Evolutionary conservation across 2,797 vertebrate species (phyloP).

Genomic region (Buphagus erythrorhynchus): DNA sequence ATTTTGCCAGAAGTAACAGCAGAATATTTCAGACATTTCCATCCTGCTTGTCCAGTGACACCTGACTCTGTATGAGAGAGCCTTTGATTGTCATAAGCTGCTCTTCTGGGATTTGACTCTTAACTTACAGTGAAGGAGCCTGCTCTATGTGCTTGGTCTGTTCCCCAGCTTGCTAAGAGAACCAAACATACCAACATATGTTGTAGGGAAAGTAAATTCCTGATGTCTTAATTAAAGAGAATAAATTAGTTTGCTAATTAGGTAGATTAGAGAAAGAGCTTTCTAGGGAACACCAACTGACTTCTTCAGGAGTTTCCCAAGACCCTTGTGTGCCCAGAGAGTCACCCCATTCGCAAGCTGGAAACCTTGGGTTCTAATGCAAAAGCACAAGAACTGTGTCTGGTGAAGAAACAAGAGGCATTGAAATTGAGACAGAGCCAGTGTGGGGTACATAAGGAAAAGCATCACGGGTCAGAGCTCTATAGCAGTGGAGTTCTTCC

Average conservation of each 20-base stretch:
- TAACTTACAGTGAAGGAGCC: background rate
- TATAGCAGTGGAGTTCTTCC: background rate
- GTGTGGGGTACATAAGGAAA: background rate
- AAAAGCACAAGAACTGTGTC: accelerated
- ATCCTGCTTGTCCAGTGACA: background rate
- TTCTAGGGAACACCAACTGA: background rate
- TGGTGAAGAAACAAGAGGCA: background rate
- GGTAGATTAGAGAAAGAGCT: background rate
- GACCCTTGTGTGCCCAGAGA: background rate
- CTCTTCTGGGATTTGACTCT: background rate
- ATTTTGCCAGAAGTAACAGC: background rate
- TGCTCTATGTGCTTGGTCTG: background rate
- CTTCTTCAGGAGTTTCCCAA: background rate
- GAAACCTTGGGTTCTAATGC: background rate
- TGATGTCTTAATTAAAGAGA: background rate
- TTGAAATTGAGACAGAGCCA: background rate
- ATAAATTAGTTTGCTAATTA: background rate
- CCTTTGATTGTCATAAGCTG: background rate
- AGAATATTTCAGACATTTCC: background rate
- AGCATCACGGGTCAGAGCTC: accelerated
- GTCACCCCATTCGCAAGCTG: background rate
- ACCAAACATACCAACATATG: background rate
- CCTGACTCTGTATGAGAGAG: accelerated
- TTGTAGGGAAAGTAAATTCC: background rate
- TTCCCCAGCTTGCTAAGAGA: background rate